Evolutionary conservation across 2,888 invertebrate genomes (phyloP), one percentile per base, ranked within the genome.

Genomic region (Hypomecis atomaria): DNA sequence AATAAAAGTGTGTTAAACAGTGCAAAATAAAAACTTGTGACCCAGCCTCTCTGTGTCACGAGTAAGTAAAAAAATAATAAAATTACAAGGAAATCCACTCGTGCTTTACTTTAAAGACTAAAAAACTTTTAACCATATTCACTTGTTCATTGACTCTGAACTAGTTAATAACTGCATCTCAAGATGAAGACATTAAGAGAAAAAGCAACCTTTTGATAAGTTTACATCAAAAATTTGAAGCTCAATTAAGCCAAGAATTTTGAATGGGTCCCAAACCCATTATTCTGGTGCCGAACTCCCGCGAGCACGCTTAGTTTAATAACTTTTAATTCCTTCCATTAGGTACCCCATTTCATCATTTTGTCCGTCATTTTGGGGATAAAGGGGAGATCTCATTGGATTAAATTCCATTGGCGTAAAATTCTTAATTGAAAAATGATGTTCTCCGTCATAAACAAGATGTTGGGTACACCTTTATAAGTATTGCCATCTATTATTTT

Each of bases 251-350:
- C 40, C 62, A 61, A 50, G 52, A 66, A 65, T 62, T 65, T 67
- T 61, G 36, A 64, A 61, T 70, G 52, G 58, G 59, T 63, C 52
- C 52, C 36, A 13, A 48, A 60, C 59, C 70, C 60, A 68, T 70
- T 70, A 70, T 66, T 62, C 62, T 52, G 49, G 55, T 54, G 9
- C 60, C 55, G 64, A 71, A 71, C 56, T 70, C 58, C 64, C 59
- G 61, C 61, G 62, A 68, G 63, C 61, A 65, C 65, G 66, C 66
- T 68, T 68, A 64, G 66, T 71, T 58, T 60, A 68, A 72, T 71
- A 72, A 72, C 69, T 72, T 72, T 72, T 71, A 72, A 72, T 71
- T 71, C 65, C 67, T 65, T 69, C 72, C 69, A 72, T 72, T 72
- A 71, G 55, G 67, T 66, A 66, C 68, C 70, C 67, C 59, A 61